Base-by-base conservation (phyloP, 2,113 vertebrate genomes). In the Xerus inauris region DNA sequence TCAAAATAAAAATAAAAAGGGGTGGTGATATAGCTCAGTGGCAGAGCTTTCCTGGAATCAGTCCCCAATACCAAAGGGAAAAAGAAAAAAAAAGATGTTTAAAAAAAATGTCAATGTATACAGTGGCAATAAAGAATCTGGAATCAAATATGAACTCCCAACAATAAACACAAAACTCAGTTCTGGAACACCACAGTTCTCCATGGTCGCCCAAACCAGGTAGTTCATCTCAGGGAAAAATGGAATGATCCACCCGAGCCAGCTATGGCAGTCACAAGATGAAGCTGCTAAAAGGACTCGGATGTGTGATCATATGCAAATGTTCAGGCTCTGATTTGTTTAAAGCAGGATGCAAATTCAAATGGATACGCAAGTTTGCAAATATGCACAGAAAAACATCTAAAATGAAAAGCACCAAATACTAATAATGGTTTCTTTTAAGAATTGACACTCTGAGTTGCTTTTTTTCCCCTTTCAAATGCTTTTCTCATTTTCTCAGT, bases 281-380 rank as follows among this genome's bases (percentile, higher is more conserved):
- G 2, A n/a, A 54, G 9, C 83, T n/a, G 57, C 19, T 7, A 10
- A 38, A 65, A 67, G 62, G 35, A 86, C 38, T 82, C 42, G 5
- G 40, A 64, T 8, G 28, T 65, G 26, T 59, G 57, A 81, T 54
- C 72, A 42, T 20, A 76, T 22, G 54, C 19, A 72, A 86, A 76
- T 81, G 32, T 67, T 76, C 40, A 4, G 17, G 7, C 49, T 67
- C 65, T 67, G 35, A 35, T 64, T 83, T 49, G 47, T 38, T 42
- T 11, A 84, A 92, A 91, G 40, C n/a, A 80, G n/a, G 17, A 49
- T 6, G 14, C n/a, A 96, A 96, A 95, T 83, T 79, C 45, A 69
- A 51, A 73, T 28, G 38, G 28, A 24, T 67, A 26, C 0, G 2
- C 54, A 24, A 57, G 54, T 30, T 2, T 20, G 86, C 65, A 67